Evolutionary conservation across 1,140 invertebrate species (phyloP).

Genomic region (Probaryconus sp.): DNA sequence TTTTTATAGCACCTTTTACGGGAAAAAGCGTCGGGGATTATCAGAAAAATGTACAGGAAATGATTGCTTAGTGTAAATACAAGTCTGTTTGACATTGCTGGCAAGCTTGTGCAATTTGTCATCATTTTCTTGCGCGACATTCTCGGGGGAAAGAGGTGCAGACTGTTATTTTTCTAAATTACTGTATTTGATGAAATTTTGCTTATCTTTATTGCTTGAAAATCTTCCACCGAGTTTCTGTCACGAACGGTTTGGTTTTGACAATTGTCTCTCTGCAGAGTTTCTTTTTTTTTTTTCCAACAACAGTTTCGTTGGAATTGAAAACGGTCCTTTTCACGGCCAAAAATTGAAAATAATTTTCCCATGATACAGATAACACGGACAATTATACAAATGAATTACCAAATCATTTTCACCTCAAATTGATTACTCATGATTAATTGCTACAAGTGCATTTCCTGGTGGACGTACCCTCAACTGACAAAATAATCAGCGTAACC

Average conservation of each 20-base stretch:
- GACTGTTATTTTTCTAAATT: no score
- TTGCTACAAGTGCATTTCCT: slow-evolving; percentile 10
- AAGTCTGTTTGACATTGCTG: slow-evolving; percentile 23
- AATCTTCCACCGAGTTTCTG: no score
- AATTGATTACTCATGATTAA: slow-evolving; percentile 39
- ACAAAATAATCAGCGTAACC: slow-evolving; percentile 51
- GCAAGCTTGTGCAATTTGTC: slow-evolving; percentile 27
- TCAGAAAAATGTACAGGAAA: slow-evolving; percentile 38
- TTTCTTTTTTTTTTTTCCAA: no score
- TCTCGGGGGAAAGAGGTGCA: background rate
- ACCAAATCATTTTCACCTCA: slow-evolving; percentile 2
- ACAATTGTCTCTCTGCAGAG: no score
- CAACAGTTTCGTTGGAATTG: no score
- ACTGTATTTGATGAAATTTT: no score
- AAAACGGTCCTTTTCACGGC: no score
- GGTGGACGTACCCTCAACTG: slow-evolving; percentile 15
- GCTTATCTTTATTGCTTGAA: no score
- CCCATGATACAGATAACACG: slow-evolving; percentile 12
- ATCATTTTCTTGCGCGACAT: background rate
- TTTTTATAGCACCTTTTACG: slow-evolving; percentile 39
- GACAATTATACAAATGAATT: slow-evolving; percentile 33
- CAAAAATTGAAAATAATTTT: no score
- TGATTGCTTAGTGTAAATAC: slow-evolving; percentile 23
- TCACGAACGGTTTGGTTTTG: no score
- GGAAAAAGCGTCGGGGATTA: background rate